Percentiles rank a stretch among this genome's conserved stretches.
phyloP scores from a whole-genome alignment of 2,113 vertebrate genomes.

The Aptenodytes forsteri region DNA sequence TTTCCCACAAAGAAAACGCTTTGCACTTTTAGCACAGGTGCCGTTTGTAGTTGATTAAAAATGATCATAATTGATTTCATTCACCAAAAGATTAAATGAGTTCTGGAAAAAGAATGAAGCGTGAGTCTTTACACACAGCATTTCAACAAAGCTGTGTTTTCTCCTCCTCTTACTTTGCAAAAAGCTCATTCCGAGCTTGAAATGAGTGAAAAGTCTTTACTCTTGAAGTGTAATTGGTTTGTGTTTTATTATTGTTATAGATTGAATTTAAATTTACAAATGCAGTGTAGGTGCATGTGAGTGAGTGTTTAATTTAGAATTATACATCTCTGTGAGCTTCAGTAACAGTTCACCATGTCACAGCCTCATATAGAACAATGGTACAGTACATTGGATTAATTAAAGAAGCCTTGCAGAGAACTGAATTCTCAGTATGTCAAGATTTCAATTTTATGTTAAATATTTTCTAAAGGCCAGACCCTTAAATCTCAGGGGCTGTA shows the following conservation, averaged over 20 bases:
- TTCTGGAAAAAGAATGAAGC: constrained; percentile 49
- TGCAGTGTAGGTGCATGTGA: constrained; percentile 60
- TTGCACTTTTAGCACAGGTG: neutral
- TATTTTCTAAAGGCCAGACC: constrained; percentile 92
- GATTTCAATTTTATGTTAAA: constrained; percentile 93
- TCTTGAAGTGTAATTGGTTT: constrained; percentile 51
- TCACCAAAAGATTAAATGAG: constrained; percentile 41
- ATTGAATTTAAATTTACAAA: constrained; percentile 69
- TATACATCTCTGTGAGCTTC: constrained; percentile 77
- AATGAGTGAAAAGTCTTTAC: constrained; percentile 63
- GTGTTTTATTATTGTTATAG: constrained; percentile 52
- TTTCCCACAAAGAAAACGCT: neutral
- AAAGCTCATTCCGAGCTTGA: constrained; percentile 55
- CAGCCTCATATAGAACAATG: constrained; percentile 73
- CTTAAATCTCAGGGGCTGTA: constrained; percentile 90
- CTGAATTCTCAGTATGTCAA: constrained; percentile 86
- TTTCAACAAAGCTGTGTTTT: constrained; percentile 65
- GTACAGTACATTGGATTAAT: constrained; percentile 86
- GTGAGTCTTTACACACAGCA: constrained; percentile 5
- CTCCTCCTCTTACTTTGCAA: constrained; percentile 16
- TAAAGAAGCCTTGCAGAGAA: constrained; percentile 83
- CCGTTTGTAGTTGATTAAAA: neutral
- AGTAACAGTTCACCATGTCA: constrained; percentile 77
- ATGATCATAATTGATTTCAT: constrained; percentile 28
- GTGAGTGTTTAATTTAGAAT: constrained; percentile 78